Conservation (phyloP, 2,888 invertebrate species). For the Lamproptera curius region DNA sequence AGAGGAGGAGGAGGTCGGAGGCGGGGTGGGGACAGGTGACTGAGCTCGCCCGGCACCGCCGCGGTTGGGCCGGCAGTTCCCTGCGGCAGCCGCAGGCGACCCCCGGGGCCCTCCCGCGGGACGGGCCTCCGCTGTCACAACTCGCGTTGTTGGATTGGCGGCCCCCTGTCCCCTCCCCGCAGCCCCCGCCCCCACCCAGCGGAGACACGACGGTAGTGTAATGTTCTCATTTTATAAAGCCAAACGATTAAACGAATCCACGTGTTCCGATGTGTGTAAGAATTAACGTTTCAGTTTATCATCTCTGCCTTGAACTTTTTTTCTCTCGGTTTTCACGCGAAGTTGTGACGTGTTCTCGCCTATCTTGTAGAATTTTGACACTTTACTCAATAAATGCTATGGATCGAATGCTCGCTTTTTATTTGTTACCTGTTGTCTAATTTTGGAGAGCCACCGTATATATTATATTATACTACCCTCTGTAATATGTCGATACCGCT, state of each 20-base stretch:
- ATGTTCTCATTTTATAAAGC: conserved; percentile 22
- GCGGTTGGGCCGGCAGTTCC: conserved; percentile 79
- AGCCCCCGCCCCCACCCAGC: too few species aligned
- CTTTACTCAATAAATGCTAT: conserved; percentile 76
- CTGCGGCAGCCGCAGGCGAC: conserved; percentile 46
- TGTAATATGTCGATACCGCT: not conserved
- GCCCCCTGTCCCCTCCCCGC: conserved; percentile 65
- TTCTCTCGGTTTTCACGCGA: conserved; percentile 68
- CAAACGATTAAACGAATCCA: conserved; percentile 34
- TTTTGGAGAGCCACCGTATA: conserved; percentile 15
- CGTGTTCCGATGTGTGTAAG: conserved; percentile 62
- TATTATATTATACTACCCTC: not conserved
- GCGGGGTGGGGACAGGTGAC: conserved; percentile 28
- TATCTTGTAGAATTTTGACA: conserved; percentile 77
- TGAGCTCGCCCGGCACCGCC: conserved; percentile 29
- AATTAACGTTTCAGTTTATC: conserved; percentile 51
- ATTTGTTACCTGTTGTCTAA: conserved; percentile 32
- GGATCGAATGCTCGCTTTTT: conserved; percentile 52
- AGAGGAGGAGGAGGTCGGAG: conserved; percentile 14
- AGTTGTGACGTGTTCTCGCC: conserved; percentile 78
- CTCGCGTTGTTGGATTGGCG: conserved; percentile 76
- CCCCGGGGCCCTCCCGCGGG: conserved; percentile 34
- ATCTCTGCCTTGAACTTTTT: conserved; percentile 68
- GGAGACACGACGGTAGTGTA: conserved; percentile 12
- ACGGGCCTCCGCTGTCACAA: conserved; percentile 63